Evolutionary conservation across 2,797 vertebrate genomes (phyloP).

Genomic region (Natrix natrix): DNA sequence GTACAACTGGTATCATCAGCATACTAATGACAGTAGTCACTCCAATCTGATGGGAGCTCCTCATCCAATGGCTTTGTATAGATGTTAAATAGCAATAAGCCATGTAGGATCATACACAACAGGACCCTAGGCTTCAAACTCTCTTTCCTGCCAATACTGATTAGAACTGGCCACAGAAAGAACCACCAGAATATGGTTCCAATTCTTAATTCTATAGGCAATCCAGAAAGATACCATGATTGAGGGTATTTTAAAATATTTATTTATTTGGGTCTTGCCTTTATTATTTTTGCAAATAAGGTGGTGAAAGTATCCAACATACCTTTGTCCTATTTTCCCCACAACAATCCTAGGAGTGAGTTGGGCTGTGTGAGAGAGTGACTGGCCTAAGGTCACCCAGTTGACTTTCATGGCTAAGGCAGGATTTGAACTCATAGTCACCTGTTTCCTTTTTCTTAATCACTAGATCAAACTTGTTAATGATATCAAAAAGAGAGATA

Average conservation of each 20-base stretch:
- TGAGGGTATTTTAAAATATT: background rate
- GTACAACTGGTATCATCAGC: background rate
- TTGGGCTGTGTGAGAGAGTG: too few species aligned
- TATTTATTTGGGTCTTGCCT: too few species aligned
- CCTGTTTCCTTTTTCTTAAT: too few species aligned
- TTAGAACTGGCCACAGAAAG: background rate
- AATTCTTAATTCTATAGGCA: background rate
- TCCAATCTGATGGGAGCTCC: background rate
- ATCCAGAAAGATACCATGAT: background rate
- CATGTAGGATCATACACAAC: background rate
- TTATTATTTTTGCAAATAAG: too few species aligned
- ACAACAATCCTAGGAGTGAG: too few species aligned
- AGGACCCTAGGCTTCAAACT: background rate
- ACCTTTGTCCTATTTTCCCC: too few species aligned
- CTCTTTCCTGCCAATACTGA: background rate
- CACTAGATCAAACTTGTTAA: too few species aligned
- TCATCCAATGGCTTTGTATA: background rate
- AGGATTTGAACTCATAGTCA: too few species aligned
- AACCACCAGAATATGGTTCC: background rate
- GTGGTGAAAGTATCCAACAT: too few species aligned
- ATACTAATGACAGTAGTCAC: background rate
- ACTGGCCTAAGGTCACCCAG: too few species aligned
- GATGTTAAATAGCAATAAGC: background rate
- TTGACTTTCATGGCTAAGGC: too few species aligned
- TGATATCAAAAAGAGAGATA: too few species aligned